These are phyloP conservation scores for Idaea straminata DNA, from an alignment of 2,888 invertebrate genomes.

Conservation along the genomic window DNA sequence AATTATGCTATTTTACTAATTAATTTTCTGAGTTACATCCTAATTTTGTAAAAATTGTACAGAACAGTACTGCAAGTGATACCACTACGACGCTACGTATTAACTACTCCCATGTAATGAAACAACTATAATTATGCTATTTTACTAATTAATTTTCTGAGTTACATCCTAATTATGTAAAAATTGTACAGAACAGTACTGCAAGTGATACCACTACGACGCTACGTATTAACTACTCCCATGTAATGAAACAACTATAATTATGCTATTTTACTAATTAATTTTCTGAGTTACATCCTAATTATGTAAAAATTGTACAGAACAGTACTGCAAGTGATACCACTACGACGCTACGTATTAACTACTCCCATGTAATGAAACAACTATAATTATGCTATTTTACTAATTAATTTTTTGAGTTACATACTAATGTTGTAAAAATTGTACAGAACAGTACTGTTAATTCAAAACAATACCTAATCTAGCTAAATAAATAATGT, in stretches of 20 bases:
- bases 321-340: constrained; percentile 59
- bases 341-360: constrained; percentile 25
- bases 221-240: constrained; percentile 16
- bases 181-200: constrained; percentile 18
- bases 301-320: too few relatives aligned
- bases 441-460: neutral
- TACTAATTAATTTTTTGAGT: neutral
- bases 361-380: constrained; percentile 9
- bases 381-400: neutral
- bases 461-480: too few relatives aligned
- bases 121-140: neutral
- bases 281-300: neutral
- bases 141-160: neutral
- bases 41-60: neutral
- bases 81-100: constrained; percentile 33
- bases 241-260: constrained; percentile 6
- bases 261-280: neutral
- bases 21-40: neutral
- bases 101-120: constrained; percentile 14
- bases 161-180: neutral
- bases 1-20: neutral
- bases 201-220: constrained; percentile 59
- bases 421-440: neutral
- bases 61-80: constrained; percentile 54
- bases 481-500: too few relatives aligned